Evolutionary conservation across 2,113 vertebrate species (phyloP), one percentile per base, ranked within the genome.

Genomic region (Oncorhynchus mykiss): DNA sequence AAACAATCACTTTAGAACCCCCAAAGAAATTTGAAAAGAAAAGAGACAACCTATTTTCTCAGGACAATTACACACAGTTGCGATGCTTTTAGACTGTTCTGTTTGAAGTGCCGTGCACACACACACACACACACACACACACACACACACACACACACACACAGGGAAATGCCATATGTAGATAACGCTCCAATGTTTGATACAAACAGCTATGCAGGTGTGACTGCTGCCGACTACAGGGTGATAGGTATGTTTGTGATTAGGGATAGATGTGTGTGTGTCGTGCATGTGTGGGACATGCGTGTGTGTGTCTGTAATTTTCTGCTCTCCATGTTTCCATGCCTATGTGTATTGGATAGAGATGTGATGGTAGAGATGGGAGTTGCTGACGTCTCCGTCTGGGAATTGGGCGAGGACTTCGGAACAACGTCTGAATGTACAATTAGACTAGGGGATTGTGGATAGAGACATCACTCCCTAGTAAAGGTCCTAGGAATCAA

Each of bases 381-480:
- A 27, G 62, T 12, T 12, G 0, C 14, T 22, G 34, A 73, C 76
- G 74, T 67, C 72, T 67, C 67, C 12, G 8, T 71, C 65, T 39
- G 75, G 70, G 82, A 65, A 77, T n/a, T 74, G 84, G 39, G 45
- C 60, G 64, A 66, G 64, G 66, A 39, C 66, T 34, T 67, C 24
- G 3, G 66, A 67, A 67, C 71, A 73, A 16, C 49, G 73, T 75
- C 14, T 83, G 79, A 87, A 86, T 84, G 60, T 22, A 12, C 75
- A 84, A 88, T 87, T 76, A 85, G 80, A 82, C 20, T 20, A 62
- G 80, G 80, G 83, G 87, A 82, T 79, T 51, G 77, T 77, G 75
- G n/a, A 76, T 25, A 67, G 67, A 86, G 60, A 84, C 67, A 73
- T 65, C 29, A 24, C 14, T 65, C 73, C 51, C 73, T 48, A 48